Evolutionary conservation across 2,888 invertebrate genomes (phyloP), one percentile per base, ranked within the genome.

Genomic region (Dryococelus australis): DNA sequence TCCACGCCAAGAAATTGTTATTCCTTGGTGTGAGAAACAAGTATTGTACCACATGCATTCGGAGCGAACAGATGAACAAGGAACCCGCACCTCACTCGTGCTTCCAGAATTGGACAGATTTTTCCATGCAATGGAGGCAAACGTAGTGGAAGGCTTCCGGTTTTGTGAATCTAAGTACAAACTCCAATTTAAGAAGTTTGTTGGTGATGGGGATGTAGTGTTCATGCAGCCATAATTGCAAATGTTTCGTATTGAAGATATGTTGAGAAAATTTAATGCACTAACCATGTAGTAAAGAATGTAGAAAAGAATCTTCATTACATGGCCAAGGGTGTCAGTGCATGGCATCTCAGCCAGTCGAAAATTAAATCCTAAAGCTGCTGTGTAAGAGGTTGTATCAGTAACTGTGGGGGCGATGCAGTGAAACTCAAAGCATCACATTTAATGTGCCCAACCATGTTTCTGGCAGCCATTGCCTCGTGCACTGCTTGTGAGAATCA

Each of bases 141-240:
- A 90, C 81, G 90, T 91, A 26, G 88, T 89, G 10, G 16, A 91
- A 89, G 92, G 91, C 9, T 92, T 91, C 87, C 88, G 88, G 85
- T 47, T 85, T 43, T 91, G 91, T 87, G 87, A 90, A 16, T 87
- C 87, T 43, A 90, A 90, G 89, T 90, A 91, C 89, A 89, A 35
- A 89, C 8, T 92, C 6, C 90, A 90, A 51, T 92, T 91, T 88
- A 89, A 86, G 2, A 88, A 89, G 87, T 88, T 91, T 65, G 89
- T 92, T 20, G 91, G 91, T 24, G 91, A 91, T 89, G 91, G 92
- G 16, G 92, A 92, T 90, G 90, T 24, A 91, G 90, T 20, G 91
- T 91, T 4, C 91, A 90, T 84, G 88, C 89, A 80, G 89, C 89
- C 89, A 89, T 91, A 9, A 16, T 88, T 27, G 89, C 90, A 88